A percentile compares a stretch with the other conserved stretches of the same genome.
Conservation (phyloP, 2,113 vertebrate genomes). For the Vidua macroura region DNA sequence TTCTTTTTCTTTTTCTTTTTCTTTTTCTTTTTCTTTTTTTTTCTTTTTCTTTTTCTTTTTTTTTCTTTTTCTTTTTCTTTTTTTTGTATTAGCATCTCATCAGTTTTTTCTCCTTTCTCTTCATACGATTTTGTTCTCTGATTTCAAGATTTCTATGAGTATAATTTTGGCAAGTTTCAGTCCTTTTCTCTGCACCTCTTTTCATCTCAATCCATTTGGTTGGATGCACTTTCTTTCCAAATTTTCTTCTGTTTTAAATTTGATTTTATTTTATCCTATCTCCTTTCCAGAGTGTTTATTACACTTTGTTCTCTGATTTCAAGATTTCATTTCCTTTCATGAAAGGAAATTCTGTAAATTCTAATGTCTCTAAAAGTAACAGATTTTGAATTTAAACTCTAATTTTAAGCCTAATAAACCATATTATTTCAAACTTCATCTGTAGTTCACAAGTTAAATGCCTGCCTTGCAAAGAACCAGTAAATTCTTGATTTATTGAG, state of each 20-base stretch:
- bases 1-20: too few species aligned
- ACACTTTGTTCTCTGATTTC: neutral
- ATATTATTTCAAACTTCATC: neutral
- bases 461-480: neutral
- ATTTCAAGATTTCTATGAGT: neutral
- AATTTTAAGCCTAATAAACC: neutral
- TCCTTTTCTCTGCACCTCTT: neutral
- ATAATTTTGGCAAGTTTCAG: neutral
- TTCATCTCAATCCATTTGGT: neutral
- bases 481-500: neutral
- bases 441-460: neutral
- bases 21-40: too few species aligned
- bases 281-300: neutral
- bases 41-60: too few species aligned
- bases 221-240: neutral
- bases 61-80: too few species aligned
- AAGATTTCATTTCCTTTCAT: neutral
- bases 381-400: neutral
- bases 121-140: fast-evolving
- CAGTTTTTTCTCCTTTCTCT: neutral
- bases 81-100: too few species aligned
- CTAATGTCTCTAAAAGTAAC: neutral
- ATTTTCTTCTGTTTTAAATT: neutral
- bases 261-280: neutral
- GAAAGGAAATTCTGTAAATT: neutral